Conservation (phyloP, 2,888 invertebrate species). For the Philonicus albiceps region DNA sequence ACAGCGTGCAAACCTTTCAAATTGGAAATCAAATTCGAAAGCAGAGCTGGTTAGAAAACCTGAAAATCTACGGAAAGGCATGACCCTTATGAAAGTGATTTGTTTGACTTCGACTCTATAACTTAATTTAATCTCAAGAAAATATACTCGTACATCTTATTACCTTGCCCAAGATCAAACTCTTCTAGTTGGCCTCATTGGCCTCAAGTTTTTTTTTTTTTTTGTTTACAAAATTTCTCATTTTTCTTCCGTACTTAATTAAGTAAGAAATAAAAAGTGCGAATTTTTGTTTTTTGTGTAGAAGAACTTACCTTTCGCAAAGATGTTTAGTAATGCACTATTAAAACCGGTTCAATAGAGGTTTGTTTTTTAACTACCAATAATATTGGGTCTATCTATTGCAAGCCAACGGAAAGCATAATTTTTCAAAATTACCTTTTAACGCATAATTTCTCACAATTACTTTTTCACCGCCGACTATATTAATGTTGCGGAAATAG, state of each 20-base stretch:
- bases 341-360: background rate
- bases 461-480: background rate
- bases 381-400: background rate
- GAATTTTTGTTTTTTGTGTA: background rate
- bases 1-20: background rate
- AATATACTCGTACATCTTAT: background rate
- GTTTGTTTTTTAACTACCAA: background rate
- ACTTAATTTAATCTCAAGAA: background rate
- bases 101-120: background rate
- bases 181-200: background rate
- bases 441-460: background rate
- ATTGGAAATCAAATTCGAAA: background rate
- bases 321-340: background rate
- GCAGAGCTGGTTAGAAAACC: background rate
- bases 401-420: background rate
- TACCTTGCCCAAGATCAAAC: background rate
- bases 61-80: background rate
- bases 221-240: background rate
- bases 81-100: background rate
- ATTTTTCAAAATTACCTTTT: background rate
- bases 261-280: too few relatives aligned
- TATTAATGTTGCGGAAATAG: background rate
- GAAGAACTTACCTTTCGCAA: background rate
- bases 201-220: background rate
- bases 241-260: background rate